Conservation (phyloP, 2,888 invertebrate genomes). For the Hypsopygia costalis region DNA sequence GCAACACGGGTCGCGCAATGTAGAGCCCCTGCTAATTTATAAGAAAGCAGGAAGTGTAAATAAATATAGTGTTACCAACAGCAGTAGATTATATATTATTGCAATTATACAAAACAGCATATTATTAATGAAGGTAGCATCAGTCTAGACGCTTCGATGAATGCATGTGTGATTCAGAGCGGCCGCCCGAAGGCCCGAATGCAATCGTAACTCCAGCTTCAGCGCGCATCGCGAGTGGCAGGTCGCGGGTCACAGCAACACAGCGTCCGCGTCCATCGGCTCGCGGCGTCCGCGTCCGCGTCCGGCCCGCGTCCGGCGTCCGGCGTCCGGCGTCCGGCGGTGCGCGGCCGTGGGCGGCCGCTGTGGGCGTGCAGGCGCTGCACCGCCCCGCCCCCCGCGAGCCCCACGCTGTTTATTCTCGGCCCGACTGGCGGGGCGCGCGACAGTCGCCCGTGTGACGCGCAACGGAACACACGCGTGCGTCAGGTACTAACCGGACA, state of each 20-base stretch:
- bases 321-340: constrained; percentile 29
- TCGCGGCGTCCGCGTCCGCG: constrained; percentile 18
- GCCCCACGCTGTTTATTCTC: constrained; percentile 73
- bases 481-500: constrained; percentile 50
- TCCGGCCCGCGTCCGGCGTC: constrained; percentile 24
- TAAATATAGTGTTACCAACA: too few species aligned
- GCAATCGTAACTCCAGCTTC: constrained; percentile 14
- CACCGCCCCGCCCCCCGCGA: constrained; percentile 56
- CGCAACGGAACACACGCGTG: constrained; percentile 62
- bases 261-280: not conserved
- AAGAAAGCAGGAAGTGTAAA: too few species aligned
- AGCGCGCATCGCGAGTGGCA: not conserved
- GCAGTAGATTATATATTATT: too few species aligned
- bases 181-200: not conserved
- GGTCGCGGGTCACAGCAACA: not conserved
- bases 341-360: constrained; percentile 59
- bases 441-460: constrained; percentile 76
- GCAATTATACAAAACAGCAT: too few species aligned
- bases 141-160: too few species aligned
- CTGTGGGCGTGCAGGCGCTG: constrained; percentile 74
- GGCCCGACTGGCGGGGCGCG: constrained; percentile 65
- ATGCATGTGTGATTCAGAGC: not conserved
- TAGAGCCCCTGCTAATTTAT: too few species aligned
- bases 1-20: too few species aligned
- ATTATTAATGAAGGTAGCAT: too few species aligned